phyloP scores from a whole-genome alignment of 1,140 invertebrate species.

The Aphelinus certus region DNA sequence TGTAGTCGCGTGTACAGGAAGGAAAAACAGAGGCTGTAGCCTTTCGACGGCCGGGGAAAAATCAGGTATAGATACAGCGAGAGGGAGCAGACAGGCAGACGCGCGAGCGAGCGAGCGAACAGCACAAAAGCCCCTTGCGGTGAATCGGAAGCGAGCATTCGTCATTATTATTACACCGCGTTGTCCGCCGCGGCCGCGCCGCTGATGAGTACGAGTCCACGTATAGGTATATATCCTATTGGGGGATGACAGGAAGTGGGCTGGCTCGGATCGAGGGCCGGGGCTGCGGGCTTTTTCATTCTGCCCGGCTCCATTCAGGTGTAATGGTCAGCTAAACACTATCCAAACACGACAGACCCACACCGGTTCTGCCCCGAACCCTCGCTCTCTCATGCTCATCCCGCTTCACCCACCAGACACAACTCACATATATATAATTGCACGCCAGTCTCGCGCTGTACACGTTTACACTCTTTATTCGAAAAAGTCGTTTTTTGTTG shows the following conservation, averaged over 20 bases:
- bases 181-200: constrained; percentile 27
- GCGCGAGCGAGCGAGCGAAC: constrained; percentile 11
- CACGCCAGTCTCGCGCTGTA: too few relatives aligned
- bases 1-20: too few relatives aligned
- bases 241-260: constrained; percentile 61
- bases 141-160: constrained; percentile 47
- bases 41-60: constrained; percentile 8
- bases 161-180: constrained; percentile 52
- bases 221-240: constrained; percentile 33
- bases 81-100: constrained; percentile 40
- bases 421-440: too few relatives aligned
- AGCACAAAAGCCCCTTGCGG: neutral
- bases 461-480: too few relatives aligned
- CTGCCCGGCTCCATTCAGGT: constrained; percentile 58
- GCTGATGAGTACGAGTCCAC: constrained; percentile 24
- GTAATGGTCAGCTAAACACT: constrained; percentile 66
- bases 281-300: constrained; percentile 55
- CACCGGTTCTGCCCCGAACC: constrained; percentile 30
- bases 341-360: constrained; percentile 57
- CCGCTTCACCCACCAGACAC: too few relatives aligned
- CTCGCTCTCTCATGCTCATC: too few relatives aligned
- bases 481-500: too few relatives aligned
- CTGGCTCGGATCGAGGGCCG: constrained; percentile 61
- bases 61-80: neutral
- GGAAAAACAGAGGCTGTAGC: constrained; percentile 10